Base-by-base conservation (phyloP, 2,113 vertebrate genomes). In the Atrichornis clamosus region DNA sequence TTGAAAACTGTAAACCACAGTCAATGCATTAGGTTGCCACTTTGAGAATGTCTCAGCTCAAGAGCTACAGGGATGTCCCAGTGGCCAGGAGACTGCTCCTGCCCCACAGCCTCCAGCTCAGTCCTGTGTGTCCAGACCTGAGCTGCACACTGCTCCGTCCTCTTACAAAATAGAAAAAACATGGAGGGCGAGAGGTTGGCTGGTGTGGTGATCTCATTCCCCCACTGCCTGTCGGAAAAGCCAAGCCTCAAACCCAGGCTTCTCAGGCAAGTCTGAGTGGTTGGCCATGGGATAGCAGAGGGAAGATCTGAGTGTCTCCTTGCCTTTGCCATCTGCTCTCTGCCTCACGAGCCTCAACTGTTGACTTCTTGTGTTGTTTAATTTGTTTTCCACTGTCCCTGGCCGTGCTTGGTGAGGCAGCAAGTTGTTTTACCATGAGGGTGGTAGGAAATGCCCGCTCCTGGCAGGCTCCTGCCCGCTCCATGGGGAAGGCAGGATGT, bases 401-500 rank as follows among this genome's bases (percentile, higher is more conserved):
- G 52, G 42, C 77, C 37, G 2, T 9, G 30, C 42, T 53, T 49
- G 46, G 62, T 79, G 88, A 73, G 87, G 69, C 69, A 82, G 47
- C 0, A 7, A 63, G 52, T 78, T 13, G 46, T 78, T 90, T 59
- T 37, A 5, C n/a, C 39, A 41, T 13, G 39, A 27, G 37, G 10
- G 33, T 6, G 39, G 58, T 28, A 50, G 47, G 56, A 15, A 32
- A 37, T 10, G 37, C 21, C 84, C 56, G 59, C 27, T 35, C 4
- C 60, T 21, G 15, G 15, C 87, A 53, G 67, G 11, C 41, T 49
- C 33, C 2, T 8, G 59, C 47, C 30, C 0, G 0, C 69, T 65
- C 60, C 0, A 0, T 3, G 22, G 58, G 58, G 33, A 23, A 33
- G 47, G 72, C 42, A 65, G 52, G 28, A 7, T 10, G 52, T 3